phyloP scores from a whole-genome alignment of 2,888 invertebrate species.

The Pollenia angustigena region DNA sequence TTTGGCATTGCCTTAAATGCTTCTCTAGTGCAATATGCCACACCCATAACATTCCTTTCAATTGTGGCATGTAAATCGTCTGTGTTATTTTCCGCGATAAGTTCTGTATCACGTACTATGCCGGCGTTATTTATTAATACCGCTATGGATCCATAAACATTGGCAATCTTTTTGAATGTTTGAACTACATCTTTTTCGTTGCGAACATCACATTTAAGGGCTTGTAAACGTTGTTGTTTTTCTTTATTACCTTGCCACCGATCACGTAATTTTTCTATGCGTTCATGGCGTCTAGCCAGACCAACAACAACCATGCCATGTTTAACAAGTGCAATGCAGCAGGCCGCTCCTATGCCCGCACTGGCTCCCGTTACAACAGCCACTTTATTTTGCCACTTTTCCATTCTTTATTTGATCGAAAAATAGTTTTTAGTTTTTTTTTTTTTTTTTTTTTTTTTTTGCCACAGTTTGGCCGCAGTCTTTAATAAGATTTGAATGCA shows the following conservation, averaged over 20 bases:
- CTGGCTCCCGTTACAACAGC: conserved; percentile 88
- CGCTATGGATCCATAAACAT: conserved; percentile 85
- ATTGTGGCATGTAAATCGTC: conserved; percentile 77
- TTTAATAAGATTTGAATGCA: conserved; percentile 9
- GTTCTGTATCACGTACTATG: conserved; percentile 52
- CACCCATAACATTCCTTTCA: conserved; percentile 84
- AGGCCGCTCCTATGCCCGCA: conserved; percentile 86
- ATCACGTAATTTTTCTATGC: conserved; percentile 75
- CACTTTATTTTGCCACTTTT: conserved; percentile 86
- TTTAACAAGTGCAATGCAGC: conserved; percentile 83
- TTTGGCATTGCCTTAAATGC: conserved; percentile 84
- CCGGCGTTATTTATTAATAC: conserved; percentile 86
- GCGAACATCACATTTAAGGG: conserved; percentile 84
- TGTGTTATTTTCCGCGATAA: conserved; percentile 68
- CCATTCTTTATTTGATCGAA: conserved; percentile 76
- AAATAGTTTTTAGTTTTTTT: conserved; percentile 72
- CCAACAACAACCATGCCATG: conserved; percentile 86
- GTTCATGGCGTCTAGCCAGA: conserved; percentile 83
- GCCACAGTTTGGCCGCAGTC: not conserved
- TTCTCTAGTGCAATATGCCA: conserved; percentile 83
- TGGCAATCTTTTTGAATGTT: conserved; percentile 85
- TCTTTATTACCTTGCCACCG: conserved; percentile 73
- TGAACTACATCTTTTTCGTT: conserved; percentile 85
- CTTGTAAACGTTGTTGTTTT: conserved; percentile 78
- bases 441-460: conserved; percentile 70